Evolutionary conservation across 2,888 invertebrate species (phyloP).

Genomic region (Cosmopolites sordidus): DNA sequence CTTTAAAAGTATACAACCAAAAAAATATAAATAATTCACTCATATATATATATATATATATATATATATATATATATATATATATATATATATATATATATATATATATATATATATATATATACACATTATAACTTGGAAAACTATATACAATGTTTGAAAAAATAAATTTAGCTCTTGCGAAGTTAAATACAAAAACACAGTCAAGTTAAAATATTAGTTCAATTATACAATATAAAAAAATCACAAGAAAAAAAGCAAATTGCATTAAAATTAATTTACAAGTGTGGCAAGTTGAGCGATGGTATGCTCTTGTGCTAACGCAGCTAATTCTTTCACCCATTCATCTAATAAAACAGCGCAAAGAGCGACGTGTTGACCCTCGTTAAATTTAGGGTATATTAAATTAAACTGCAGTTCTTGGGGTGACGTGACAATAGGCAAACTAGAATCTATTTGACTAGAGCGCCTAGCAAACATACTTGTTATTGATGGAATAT

Average conservation of each 20-base stretch:
- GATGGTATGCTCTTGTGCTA: constrained; percentile 89
- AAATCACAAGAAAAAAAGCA: neutral
- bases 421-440: constrained; percentile 35
- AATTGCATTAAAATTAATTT: constrained; percentile 32
- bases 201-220: neutral
- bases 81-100: constrained; percentile 5
- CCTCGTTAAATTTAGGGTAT: constrained; percentile 46
- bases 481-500: constrained; percentile 69
- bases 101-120: constrained; percentile 4
- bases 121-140: neutral
- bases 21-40: too few species aligned
- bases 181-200: neutral
- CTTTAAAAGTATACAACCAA: neutral
- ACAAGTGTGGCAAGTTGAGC: constrained; percentile 53
- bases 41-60: constrained; percentile 2
- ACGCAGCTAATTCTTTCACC: constrained; percentile 90
- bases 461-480: constrained; percentile 57
- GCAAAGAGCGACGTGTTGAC: constrained; percentile 66
- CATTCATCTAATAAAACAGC: constrained; percentile 93
- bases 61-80: constrained; percentile 5
- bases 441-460: constrained; percentile 39
- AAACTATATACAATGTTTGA: too few species aligned
- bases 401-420: constrained; percentile 37
- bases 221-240: neutral
- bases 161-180: too few species aligned